Evolutionary conservation across 2,888 invertebrate species (phyloP).

Genomic region (Nemotelus nigrinus): DNA sequence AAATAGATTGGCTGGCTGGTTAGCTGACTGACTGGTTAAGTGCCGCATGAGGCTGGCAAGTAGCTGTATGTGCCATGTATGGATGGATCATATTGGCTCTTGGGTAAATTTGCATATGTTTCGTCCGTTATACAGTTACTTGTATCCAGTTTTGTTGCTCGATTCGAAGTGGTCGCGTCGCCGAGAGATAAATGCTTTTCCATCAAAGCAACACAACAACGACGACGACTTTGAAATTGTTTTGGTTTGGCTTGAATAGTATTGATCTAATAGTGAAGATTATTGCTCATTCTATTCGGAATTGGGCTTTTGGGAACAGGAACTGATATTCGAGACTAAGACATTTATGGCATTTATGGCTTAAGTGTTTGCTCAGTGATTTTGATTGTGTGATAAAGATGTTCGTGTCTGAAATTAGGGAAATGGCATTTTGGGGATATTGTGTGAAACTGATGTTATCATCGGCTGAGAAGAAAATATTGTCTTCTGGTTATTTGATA

Average conservation of each 20-base stretch:
- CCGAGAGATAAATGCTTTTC: not conserved
- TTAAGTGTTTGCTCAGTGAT: too few relatives aligned
- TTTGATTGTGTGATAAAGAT: too few relatives aligned
- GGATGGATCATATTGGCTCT: not conserved
- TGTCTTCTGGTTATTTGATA: too few relatives aligned
- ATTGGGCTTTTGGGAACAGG: conserved; percentile 9
- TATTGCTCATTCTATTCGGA: not conserved
- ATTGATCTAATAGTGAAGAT: not conserved
- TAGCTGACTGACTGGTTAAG: too few relatives aligned
- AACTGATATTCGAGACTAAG: not conserved
- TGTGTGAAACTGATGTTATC: too few relatives aligned
- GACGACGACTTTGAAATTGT: too few relatives aligned
- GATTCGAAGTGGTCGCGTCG: conserved; percentile 8
- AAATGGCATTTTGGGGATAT: too few relatives aligned
- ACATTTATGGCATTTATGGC: too few relatives aligned
- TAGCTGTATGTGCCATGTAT: not conserved
- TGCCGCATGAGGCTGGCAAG: too few relatives aligned
- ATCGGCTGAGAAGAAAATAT: too few relatives aligned
- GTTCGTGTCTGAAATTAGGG: too few relatives aligned
- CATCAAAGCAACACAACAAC: conserved; percentile 10
- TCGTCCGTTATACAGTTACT: conserved; percentile 29
- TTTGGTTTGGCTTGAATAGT: not conserved
- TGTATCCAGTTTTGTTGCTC: conserved; percentile 32
- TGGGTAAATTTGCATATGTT: conserved; percentile 37
- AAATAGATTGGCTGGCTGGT: too few relatives aligned